Percentiles rank a stretch among this genome's conserved stretches.
Evolutionary conservation across 2,888 invertebrate genomes (phyloP).

Genomic region (Agrotis puta): DNA sequence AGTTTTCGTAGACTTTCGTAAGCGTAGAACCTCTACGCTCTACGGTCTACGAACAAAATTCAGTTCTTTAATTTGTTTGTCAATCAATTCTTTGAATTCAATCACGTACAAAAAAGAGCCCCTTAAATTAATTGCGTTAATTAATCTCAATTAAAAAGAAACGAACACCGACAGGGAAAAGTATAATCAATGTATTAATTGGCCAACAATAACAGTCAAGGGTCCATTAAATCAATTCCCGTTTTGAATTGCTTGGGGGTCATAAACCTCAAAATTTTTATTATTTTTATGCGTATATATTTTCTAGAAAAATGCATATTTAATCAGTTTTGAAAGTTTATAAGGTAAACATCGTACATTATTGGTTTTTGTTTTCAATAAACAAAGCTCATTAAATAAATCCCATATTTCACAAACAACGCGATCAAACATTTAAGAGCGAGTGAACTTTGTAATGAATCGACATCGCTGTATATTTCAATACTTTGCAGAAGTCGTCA

Average conservation of each 20-base stretch:
- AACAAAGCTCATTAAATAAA: slow-evolving; percentile 28
- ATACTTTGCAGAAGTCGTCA: slow-evolving; percentile 64
- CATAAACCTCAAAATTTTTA: slow-evolving; percentile 32
- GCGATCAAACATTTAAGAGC: slow-evolving; percentile 39
- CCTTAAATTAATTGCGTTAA: slow-evolving; percentile 1
- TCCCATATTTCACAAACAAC: slow-evolving; percentile 35
- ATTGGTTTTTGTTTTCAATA: slow-evolving; percentile 45
- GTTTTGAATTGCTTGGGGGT: slow-evolving; percentile 35
- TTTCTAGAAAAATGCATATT: background rate
- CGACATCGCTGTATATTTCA: slow-evolving; percentile 46
- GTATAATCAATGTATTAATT: slow-evolving; percentile 52
- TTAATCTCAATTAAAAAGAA: slow-evolving; percentile 28
- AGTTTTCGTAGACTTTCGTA: slow-evolving; percentile 36
- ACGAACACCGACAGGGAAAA: slow-evolving; percentile 17
- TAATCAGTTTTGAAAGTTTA: background rate
- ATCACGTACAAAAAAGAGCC: slow-evolving; percentile 1
- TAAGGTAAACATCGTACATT: slow-evolving; percentile 21
- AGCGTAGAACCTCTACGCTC: background rate
- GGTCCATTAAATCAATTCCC: slow-evolving; percentile 41
- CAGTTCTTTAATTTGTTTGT: background rate
- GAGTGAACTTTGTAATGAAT: slow-evolving; percentile 49
- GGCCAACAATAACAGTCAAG: slow-evolving; percentile 49
- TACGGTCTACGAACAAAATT: slow-evolving; percentile 6
- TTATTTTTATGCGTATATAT: slow-evolving; percentile 17
- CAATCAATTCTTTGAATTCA: background rate